Conservation (phyloP, 2,888 invertebrate species). For the Bibio marci region DNA sequence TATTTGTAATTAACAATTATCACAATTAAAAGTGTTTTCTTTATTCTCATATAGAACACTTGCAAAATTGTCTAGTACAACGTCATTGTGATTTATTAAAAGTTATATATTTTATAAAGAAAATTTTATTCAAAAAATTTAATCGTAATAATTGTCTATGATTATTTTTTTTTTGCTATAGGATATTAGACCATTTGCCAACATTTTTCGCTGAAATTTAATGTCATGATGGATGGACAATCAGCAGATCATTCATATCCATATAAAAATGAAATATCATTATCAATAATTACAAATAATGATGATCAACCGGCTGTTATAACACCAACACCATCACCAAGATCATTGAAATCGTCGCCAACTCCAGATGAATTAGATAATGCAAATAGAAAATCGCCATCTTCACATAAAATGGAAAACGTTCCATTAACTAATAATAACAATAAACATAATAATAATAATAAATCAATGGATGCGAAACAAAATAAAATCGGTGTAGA, state of each 20-base stretch:
- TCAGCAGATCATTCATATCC: not conserved
- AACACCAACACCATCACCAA: conserved; percentile 13
- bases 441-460: conserved; percentile 16
- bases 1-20: no score
- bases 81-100: no score
- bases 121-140: no score
- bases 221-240: no score
- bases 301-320: conserved; percentile 11
- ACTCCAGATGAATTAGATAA: not conserved
- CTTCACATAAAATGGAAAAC: conserved; percentile 16
- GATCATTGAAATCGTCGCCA: conserved; percentile 6
- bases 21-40: no score
- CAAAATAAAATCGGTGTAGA: conserved; percentile 10
- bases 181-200: no score
- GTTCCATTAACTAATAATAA: conserved; percentile 22
- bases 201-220: no score
- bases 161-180: no score
- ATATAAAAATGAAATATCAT: conserved; percentile 1
- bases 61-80: no score
- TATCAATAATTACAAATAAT: not conserved
- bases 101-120: no score
- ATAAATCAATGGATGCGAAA: conserved; percentile 13
- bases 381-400: conserved; percentile 16
- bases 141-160: no score
- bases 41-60: no score